phyloP scores from a whole-genome alignment of 1,140 invertebrate genomes.

The Drosophila punjabiensis region DNA sequence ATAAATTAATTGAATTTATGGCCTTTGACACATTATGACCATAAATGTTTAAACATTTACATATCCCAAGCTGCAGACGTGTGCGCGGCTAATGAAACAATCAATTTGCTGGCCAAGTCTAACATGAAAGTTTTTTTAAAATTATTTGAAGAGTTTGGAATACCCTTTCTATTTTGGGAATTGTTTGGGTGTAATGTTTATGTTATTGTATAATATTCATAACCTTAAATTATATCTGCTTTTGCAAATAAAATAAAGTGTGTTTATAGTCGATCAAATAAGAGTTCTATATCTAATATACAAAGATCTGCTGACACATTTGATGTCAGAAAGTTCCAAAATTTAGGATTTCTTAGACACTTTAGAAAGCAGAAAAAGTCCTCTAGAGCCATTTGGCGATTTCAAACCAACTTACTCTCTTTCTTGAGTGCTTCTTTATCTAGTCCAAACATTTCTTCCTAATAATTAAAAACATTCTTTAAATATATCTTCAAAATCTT shows the following conservation, averaged over 20 bases:
- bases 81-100: constrained; percentile 71
- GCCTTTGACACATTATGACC: constrained; percentile 79
- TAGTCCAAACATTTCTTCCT: too few species aligned
- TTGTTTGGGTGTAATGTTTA: not conserved
- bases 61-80: constrained; percentile 39
- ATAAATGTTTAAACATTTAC: constrained; percentile 71
- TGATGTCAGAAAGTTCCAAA: too few species aligned
- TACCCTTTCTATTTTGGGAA: constrained; percentile 28
- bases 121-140: not conserved
- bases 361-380: not conserved
- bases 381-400: too few species aligned
- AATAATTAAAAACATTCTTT: not conserved
- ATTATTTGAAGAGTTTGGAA: constrained; percentile 3
- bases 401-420: too few species aligned
- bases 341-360: too few species aligned
- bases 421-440: not conserved
- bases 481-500: not conserved
- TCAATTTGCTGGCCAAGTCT: constrained; percentile 44
- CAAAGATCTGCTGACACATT: too few species aligned
- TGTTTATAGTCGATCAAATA: too few species aligned
- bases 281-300: too few species aligned
- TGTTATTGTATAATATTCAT: not conserved
- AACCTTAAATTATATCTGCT: too few species aligned
- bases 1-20: constrained; percentile 85
- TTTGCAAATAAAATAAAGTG: too few species aligned